A percentile compares a stretch with the other conserved stretches of the same genome.
Conservation (phyloP, 2,113 vertebrate genomes). For the Tympanuchus pallidicinctus region DNA sequence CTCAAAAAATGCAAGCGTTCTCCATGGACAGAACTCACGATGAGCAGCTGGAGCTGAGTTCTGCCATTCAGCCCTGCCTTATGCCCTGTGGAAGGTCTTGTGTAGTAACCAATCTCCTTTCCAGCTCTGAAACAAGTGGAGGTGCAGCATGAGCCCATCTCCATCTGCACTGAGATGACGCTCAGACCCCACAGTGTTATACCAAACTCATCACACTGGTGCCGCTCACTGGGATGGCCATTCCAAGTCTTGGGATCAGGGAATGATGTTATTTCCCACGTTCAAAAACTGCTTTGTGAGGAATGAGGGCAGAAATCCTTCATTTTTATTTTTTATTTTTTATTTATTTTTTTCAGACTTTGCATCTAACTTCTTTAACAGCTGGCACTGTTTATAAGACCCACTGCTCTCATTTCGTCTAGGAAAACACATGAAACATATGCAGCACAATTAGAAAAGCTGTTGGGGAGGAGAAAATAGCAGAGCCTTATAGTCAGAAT, state of each 20-base stretch:
- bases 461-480: neutral
- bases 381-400: neutral
- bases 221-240: neutral
- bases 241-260: rapidly evolving
- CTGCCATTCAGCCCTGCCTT: neutral
- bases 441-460: neutral
- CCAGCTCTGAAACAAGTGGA: neutral
- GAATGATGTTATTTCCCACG: neutral
- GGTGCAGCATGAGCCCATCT: neutral
- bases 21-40: neutral
- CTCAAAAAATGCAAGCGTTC: neutral
- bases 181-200: neutral
- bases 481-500: neutral
- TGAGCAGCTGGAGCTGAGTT: neutral
- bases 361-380: constrained; percentile 12
- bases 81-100: neutral
- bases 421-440: constrained; percentile 43
- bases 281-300: neutral
- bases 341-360: neutral
- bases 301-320: neutral
- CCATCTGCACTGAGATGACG: neutral
- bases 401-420: neutral
- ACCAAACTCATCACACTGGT: neutral
- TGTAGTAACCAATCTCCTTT: neutral
- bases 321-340: neutral